Base-by-base conservation (phyloP, 35 echinoderm and acorn worm species). In the Anneissia japonica region DNA sequence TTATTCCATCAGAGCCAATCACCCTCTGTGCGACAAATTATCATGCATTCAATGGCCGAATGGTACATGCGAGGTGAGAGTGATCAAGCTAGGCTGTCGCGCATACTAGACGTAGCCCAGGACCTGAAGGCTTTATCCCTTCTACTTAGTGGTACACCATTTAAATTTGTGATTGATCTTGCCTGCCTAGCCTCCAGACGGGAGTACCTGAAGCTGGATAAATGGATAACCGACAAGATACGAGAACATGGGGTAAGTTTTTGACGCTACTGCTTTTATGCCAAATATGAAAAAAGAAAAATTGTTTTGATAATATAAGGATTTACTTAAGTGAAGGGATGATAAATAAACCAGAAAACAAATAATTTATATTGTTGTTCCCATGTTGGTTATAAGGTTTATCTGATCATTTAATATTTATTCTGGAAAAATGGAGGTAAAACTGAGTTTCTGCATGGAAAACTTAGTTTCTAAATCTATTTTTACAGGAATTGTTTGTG, bases 191-290 rank as follows among this genome's bases (percentile, higher is more conserved):
- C 96, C 0, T 99, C 96, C 21, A 81, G 96, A 43, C 46, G 96
- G 34, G 96, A 99, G 83, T 99, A 99, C 46, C 92, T 99, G 11
- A 99, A 99, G 39, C 87, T 99, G 17, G 96, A 99, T 46, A 99
- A 99, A 41, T 99, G 96, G 96, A 91, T 99, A 87, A 99, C 92
- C 0, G 96, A 99, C 75, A 99, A 99, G 46, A 99, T 99, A 46
- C 89, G 96, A 51, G 96, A 99, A 89, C 86, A 94, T 84, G 96
- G 96, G 77, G 96, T 99, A 84, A 93, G 96, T 91, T 36, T n/a
- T n/a, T n/a, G n/a, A n/a, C n/a, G n/a, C n/a, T n/a, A n/a, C n/a
- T n/a, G n/a, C n/a, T n/a, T n/a, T n/a, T n/a, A n/a, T n/a, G n/a
- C n/a, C n/a, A n/a, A n/a, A n/a, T n/a, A n/a, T n/a, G n/a, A n/a